Evolutionary conservation across 2,888 invertebrate genomes (phyloP).

Genomic region (Drosophila mettleri): DNA sequence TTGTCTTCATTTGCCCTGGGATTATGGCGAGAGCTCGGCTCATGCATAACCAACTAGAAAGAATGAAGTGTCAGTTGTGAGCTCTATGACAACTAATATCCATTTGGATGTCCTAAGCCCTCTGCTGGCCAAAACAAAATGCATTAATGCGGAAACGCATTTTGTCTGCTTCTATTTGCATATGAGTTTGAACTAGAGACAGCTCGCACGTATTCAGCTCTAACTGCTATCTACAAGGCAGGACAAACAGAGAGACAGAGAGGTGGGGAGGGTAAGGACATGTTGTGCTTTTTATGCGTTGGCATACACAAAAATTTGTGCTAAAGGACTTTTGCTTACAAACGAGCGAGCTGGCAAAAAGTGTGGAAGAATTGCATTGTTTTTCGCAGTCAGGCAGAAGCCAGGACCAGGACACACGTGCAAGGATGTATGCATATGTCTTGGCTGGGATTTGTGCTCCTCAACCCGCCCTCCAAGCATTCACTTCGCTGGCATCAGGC

Average conservation of each 20-base stretch:
- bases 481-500: conserved; percentile 23
- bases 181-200: conserved; percentile 52
- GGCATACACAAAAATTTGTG: conserved; percentile 68
- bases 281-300: conserved; percentile 77
- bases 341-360: conserved; percentile 76
- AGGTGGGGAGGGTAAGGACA: conserved; percentile 10
- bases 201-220: conserved; percentile 64
- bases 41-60: conserved; percentile 47
- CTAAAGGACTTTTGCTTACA: conserved; percentile 80
- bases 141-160: conserved; percentile 81
- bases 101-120: conserved; percentile 55
- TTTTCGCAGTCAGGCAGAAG: conserved; percentile 32
- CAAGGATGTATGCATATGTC: conserved; percentile 60
- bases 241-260: conserved; percentile 13
- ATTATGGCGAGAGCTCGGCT: neutral
- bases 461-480: neutral
- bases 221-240: conserved; percentile 53
- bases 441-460: conserved; percentile 68
- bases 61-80: conserved; percentile 38
- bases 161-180: conserved; percentile 68
- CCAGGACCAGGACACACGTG: conserved; percentile 30
- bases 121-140: conserved; percentile 68
- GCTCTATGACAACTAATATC: conserved; percentile 68
- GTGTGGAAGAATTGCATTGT: conserved; percentile 81
- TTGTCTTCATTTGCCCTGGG: neutral